phyloP scores from a whole-genome alignment of 2,797 vertebrate species.

The Heteromormyrus szaboi region DNA sequence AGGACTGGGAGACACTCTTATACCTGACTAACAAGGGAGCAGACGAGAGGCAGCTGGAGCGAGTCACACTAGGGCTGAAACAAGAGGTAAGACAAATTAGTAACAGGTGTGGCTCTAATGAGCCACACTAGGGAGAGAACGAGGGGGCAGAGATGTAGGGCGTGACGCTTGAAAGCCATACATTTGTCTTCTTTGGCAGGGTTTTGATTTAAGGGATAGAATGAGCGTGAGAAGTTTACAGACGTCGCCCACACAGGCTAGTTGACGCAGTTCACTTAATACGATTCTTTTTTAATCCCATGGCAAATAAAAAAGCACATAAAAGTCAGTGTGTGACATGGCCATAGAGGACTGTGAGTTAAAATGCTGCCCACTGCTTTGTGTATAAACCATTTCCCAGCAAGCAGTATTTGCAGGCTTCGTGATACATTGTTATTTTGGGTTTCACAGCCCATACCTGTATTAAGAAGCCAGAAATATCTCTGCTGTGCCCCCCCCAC shows the following conservation, averaged over 20 bases:
- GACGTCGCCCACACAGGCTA: neutral
- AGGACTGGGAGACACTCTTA: neutral
- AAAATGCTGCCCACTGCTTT: neutral
- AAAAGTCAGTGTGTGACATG: neutral
- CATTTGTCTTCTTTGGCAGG: neutral
- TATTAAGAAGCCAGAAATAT: constrained; percentile 6
- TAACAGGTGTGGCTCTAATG: neutral
- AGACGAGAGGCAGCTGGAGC: neutral
- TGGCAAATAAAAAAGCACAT: neutral
- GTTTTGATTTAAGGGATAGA: neutral
- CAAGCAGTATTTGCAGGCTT: neutral
- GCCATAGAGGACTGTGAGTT: neutral
- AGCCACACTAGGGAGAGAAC: neutral
- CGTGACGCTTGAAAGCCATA: neutral
- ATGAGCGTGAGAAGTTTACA: neutral
- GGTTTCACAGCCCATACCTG: neutral
- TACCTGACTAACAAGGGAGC: neutral
- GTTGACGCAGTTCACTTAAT: neutral
- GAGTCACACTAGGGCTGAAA: neutral
- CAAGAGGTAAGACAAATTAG: neutral
- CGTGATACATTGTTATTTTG: neutral
- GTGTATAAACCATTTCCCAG: neutral
- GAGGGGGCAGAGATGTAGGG: neutral
- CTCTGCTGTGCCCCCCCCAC: neutral
- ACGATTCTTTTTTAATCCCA: neutral